Evolutionary conservation across 2,797 vertebrate genomes (phyloP).

Genomic region (Danio jaintianensis): DNA sequence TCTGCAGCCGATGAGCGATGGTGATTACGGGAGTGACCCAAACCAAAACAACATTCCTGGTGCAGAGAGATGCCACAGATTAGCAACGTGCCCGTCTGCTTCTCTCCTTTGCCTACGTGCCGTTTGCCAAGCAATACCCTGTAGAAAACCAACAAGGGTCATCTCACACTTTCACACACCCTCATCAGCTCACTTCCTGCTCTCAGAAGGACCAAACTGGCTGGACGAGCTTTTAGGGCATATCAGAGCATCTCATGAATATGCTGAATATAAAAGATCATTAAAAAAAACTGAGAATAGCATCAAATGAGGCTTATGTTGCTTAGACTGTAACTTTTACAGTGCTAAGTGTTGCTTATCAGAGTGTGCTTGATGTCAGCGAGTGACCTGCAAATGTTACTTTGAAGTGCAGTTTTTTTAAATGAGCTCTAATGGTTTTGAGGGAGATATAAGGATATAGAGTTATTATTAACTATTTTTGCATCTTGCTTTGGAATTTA

Average conservation of each 20-base stretch:
- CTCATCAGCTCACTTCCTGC: constrained; percentile 61
- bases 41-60: constrained; percentile 65
- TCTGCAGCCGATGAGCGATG: constrained; percentile 48
- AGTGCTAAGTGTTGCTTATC: neutral
- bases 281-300: neutral
- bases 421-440: neutral
- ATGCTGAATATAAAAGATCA: neutral
- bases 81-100: constrained; percentile 52
- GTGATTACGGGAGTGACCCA: constrained; percentile 60
- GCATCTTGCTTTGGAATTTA: neutral
- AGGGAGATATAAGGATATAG: neutral
- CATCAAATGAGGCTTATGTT: neutral
- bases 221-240: constrained; percentile 38
- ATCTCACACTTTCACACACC: constrained; percentile 47
- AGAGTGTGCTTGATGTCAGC: neutral
- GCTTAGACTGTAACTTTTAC: neutral
- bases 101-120: constrained; percentile 63
- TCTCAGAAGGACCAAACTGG: constrained; percentile 37
- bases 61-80: constrained; percentile 60
- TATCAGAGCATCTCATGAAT: constrained; percentile 33
- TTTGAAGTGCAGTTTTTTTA: neutral
- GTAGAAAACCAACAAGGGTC: constrained; percentile 36
- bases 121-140: constrained; percentile 52
- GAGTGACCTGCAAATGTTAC: neutral
- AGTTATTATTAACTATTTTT: neutral